Conservation (phyloP, 2,797 vertebrate genomes). For the Luscinia megarhynchos region DNA sequence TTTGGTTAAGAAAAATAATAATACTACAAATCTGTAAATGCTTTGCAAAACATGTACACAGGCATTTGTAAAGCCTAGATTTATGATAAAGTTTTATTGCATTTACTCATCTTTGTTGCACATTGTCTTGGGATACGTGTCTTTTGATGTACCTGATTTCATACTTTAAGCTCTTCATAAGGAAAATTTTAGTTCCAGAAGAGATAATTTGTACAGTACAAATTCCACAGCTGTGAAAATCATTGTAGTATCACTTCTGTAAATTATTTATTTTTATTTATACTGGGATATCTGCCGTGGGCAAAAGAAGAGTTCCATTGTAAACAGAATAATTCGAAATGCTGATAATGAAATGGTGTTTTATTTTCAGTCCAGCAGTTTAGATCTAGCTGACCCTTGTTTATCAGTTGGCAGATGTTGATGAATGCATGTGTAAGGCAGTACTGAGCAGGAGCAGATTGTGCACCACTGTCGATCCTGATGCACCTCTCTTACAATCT, state of each 20-base stretch:
- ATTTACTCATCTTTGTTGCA: background rate
- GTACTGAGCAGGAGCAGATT: background rate
- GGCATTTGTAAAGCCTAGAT: background rate
- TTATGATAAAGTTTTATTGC: background rate
- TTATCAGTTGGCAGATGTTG: background rate
- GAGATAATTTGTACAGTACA: background rate
- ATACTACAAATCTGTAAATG: background rate
- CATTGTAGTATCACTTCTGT: accelerated
- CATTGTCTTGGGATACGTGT: accelerated
- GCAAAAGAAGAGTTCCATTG: background rate
- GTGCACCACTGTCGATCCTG: background rate
- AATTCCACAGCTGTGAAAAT: background rate
- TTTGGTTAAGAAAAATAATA: background rate
- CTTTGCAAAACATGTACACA: background rate
- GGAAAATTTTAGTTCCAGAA: background rate
- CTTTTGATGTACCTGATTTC: background rate
- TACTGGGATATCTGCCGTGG: background rate
- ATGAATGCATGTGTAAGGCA: background rate
- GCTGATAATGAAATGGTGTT: background rate
- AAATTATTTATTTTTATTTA: background rate
- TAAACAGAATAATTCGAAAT: background rate
- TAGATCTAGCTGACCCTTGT: background rate
- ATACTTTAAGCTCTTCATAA: background rate
- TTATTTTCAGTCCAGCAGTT: background rate
- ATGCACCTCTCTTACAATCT: background rate